Base-by-base conservation (phyloP, 30 jellyfish, hydroid and myxozoan genomes). In the Hydra vulgaris region DNA sequence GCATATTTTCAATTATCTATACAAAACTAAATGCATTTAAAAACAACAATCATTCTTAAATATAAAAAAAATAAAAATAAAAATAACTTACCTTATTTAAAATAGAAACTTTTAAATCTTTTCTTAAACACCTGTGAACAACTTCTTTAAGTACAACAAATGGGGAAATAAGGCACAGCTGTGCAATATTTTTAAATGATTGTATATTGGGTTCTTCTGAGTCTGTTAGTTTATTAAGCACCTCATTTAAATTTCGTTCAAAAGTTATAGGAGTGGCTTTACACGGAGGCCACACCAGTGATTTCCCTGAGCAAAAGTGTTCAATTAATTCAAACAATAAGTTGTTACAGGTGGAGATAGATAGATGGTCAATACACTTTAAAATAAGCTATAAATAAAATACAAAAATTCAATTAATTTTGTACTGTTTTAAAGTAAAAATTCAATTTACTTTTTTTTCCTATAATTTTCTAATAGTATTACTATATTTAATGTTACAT, bases 111-210 rank as follows among this genome's bases (percentile, higher is more conserved):
- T 54, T 75, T n/a, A 75, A 75, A 75, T 75, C 56, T 18, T 70
- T 70, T 17, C 72, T 25, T 21, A 75, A 26, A 25, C 53, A 17
- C 26, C 83, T 17, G 24, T 75, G 21, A 18, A 75, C 21, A 25
- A 75, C 71, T 75, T 75, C 83, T 23, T 17, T 25, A 21, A 75
- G 25, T 7, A 54, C 66, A 8, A 23, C 25, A 27, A n/a, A 22
- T 0, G 83, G 83, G 23, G 83, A 75, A n/a, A 75, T 21, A 67
- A 75, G 26, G 66, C 83, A 75, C 56, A 7, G 26, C 21, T 26
- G 71, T 25, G 70, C 83, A 15, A 75, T 26, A 22, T 53, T 75
- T 25, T 26, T 25, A 27, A 75, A 15, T 5, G 56, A 3, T 53
- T 40, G 25, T 0, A 54, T 66, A 53, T 75, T 53, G 7, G 76